Evolutionary conservation across 2,113 vertebrate species (phyloP), one percentile per base, ranked within the genome.

Genomic region (Mohoua ochrocephala): DNA sequence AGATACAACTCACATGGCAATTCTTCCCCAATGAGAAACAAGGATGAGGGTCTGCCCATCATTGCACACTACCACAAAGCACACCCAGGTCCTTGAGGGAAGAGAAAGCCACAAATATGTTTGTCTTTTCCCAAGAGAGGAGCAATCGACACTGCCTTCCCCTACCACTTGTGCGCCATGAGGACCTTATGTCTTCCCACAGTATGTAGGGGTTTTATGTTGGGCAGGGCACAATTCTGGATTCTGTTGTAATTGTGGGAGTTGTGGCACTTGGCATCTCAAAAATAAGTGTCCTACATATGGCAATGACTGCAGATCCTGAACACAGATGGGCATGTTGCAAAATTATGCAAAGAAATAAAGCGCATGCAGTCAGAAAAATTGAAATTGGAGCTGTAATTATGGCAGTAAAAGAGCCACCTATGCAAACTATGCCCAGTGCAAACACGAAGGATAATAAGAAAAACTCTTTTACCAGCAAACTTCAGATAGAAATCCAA

Each of bases 241-340:
- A 35, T 69, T 61, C 26, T 69, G 54, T 76, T 76, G 63, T 33
- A 76, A 67, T 41, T 90, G 37, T 88, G 73, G 83, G 85, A 88
- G 54, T 79, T 91, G 47, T 47, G 67, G 24, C 69, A 93, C 57
- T 89, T 64, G 35, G 41, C 37, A 54, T 81, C 56, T 77, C 76
- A 94, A 87, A 92, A 96, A 93, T 75, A 90, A 85, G 22, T 90
- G 76, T 60, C 59, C 69, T 89, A 88, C 73, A 93, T 96, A 89
- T 54, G 53, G 52, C 49, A 71, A 26, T 2, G 12, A 78, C 60
- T 84, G 63, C 44, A 94, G 65, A 87, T 89, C 42, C 44, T 47
- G 18, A 64, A 44, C 60, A 69, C 44, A 85, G 60, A 69, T 7
- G 4, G 82, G 47, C 37, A 80, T n/a, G 27, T 13, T 91, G 57